Evolutionary conservation across 2,113 vertebrate species (phyloP), one percentile per base, ranked within the genome.

Genomic region (Tragelaphus strepsiceros): DNA sequence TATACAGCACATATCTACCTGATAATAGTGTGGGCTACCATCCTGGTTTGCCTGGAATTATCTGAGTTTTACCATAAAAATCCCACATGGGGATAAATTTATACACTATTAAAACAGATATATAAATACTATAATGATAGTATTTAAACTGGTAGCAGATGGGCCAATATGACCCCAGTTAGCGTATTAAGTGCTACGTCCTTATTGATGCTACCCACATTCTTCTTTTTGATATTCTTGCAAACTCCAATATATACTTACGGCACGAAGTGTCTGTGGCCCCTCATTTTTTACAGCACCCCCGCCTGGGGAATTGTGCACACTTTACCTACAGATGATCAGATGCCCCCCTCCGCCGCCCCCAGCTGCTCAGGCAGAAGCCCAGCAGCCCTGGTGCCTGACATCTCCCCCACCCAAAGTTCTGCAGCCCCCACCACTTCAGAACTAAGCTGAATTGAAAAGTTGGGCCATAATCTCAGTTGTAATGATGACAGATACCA

Each of bases 401-500:
- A 14, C 7, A 4, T 12, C 54, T 39, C 28, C 15, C 39, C 13
- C 4, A 2, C 21, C 81, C 39, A 5, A 54, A 67, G n/a, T 24
- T 74, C 67, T 87, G 49, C 4, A 89, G 58, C 64, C 43, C 56
- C 84, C 46, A 74, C 80, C 39, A 15, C 88, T 74, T 49, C 13
- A 14, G 80, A 88, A 61, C 54, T 22, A 17, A 59, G 46, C 64
- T 78, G 19, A 67, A 53, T 74, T 74, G 88, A 39, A 82, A 94
- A 97, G 74, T 71, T 92, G 43, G 39, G 11, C 24, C 53, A 12
- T 53, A 12, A 30, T 74, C 58, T 93, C 26, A 46, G 67, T 35
- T 84, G 49, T 35, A 84, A 77, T 67, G 78, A 89, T 46, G 67
- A 91, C 19, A 97, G 92, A 80, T 51, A 56, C 97, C 94, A 95